A percentile compares a stretch with the other conserved stretches of the same genome.
phyloP scores from a whole-genome alignment of 37 sponge, comb jelly and placozoan species.

The Beroe forskalii region DNA sequence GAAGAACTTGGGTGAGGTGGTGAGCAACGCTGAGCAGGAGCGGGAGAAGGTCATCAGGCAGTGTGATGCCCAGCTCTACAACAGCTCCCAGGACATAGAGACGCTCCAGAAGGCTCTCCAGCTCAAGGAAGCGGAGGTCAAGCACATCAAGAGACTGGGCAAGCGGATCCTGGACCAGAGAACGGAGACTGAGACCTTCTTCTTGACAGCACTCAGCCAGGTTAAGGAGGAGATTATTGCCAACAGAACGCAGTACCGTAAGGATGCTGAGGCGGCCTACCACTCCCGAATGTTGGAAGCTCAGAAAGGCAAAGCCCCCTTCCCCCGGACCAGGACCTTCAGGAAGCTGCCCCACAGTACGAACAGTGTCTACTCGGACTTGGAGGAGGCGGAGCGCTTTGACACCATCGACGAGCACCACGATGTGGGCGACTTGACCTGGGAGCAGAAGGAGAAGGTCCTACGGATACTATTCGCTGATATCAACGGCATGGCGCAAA shows the following conservation, averaged over 20 bases:
- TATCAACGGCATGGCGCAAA: constrained; percentile 70
- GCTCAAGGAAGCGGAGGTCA: constrained; percentile 71
- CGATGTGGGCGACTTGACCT: constrained; percentile 85
- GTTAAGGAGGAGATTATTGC: constrained; percentile 73
- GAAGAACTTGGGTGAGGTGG: background rate
- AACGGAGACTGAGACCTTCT: constrained; percentile 87
- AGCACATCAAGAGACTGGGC: constrained; percentile 79
- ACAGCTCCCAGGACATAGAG: constrained; percentile 10
- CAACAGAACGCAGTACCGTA: constrained; percentile 74
- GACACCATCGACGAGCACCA: background rate
- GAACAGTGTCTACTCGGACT: constrained; percentile 85
- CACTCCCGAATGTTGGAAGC: constrained; percentile 73
- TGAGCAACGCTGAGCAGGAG: background rate
- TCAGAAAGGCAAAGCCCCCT: constrained; percentile 70
- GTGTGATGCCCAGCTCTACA: constrained; percentile 50
- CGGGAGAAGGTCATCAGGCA: constrained; percentile 45
- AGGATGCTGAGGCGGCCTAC: constrained; percentile 75
- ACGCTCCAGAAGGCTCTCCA: constrained; percentile 60
- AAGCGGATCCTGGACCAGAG: constrained; percentile 80
- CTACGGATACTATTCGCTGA: constrained; percentile 74
- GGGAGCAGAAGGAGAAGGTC: constrained; percentile 96
- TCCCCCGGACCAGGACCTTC: constrained; percentile 82
- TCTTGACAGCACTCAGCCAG: constrained; percentile 79
- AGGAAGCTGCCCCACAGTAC: constrained; percentile 72
- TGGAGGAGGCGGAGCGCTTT: constrained; percentile 71